Conservation (phyloP, 2,113 vertebrate genomes). For the Heloderma charlesbogerti region DNA sequence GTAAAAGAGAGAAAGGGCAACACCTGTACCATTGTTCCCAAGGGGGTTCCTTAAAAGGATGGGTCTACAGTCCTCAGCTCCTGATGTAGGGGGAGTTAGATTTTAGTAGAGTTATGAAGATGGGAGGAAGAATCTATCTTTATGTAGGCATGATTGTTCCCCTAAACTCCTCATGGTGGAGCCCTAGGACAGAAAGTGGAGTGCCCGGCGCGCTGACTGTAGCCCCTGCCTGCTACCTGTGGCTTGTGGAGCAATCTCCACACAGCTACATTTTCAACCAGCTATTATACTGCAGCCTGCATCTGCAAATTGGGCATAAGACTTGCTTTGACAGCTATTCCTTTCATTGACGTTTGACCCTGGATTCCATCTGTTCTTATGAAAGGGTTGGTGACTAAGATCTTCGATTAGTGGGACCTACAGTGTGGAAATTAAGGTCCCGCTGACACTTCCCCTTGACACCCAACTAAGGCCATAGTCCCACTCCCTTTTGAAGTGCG, state of each 20-base stretch:
- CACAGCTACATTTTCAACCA: background rate
- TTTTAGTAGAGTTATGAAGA: background rate
- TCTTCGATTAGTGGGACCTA: background rate
- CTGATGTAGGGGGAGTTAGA: background rate
- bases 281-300: background rate
- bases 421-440: background rate
- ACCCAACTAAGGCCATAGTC: background rate
- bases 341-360: background rate
- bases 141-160: background rate
- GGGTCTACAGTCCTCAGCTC: background rate
- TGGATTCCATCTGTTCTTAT: background rate
- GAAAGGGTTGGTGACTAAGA: background rate
- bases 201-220: background rate
- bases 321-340: background rate
- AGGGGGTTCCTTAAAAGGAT: background rate
- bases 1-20: background rate
- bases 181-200: slow-evolving; percentile 21
- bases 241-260: background rate
- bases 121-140: background rate
- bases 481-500: background rate
- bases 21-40: background rate
- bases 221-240: background rate
- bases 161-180: slow-evolving; percentile 18
- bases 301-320: background rate
- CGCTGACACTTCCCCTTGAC: background rate